phyloP scores from a whole-genome alignment of 2,113 vertebrate genomes.

The Indri indri region DNA sequence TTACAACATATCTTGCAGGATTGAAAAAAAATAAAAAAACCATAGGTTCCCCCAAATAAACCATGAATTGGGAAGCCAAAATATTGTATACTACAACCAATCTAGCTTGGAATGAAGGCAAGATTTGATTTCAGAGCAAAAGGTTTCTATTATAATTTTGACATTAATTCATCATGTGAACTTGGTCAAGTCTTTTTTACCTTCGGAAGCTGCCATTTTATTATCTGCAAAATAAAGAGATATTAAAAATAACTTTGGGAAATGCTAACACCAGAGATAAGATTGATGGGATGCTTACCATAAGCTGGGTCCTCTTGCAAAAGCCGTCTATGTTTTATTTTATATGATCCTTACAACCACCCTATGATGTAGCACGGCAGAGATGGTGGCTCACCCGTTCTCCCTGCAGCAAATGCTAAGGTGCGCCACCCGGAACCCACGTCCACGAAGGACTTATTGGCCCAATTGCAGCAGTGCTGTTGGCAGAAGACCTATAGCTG shows the following conservation, averaged over 20 bases:
- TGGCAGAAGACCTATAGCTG: background rate
- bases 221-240: background rate
- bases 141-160: background rate
- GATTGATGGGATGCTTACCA: background rate
- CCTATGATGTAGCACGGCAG: background rate
- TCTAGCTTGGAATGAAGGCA: background rate
- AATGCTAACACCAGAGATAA: background rate
- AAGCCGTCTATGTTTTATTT: background rate
- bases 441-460: background rate
- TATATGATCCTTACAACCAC: background rate
- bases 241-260: background rate
- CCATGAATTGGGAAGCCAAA: background rate
- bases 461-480: background rate
- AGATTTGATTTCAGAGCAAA: background rate
- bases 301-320: background rate
- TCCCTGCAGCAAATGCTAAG: background rate
- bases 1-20: background rate
- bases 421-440: background rate
- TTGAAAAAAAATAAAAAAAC: background rate
- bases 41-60: background rate
- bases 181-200: background rate
- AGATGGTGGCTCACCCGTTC: background rate
- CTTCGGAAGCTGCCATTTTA: background rate
- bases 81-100: background rate
- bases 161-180: background rate